phyloP scores from a whole-genome alignment of 2,888 invertebrate species.

The Acanthosepion lycidas region DNA sequence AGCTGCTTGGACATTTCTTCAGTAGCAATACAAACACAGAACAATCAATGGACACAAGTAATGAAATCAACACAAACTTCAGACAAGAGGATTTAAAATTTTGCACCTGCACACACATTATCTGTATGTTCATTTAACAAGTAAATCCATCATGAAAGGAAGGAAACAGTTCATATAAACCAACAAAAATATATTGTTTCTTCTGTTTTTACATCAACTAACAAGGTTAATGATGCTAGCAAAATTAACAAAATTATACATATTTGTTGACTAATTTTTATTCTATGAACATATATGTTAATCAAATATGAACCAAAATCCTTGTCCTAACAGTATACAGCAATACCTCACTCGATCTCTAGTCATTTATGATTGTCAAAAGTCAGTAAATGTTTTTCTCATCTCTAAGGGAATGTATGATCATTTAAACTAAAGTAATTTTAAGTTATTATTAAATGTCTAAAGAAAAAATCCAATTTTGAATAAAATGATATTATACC shows the following conservation, averaged over 20 bases:
- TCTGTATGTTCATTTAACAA: background rate
- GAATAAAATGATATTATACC: too few relatives aligned
- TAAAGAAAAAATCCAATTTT: too few relatives aligned
- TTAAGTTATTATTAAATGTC: too few relatives aligned
- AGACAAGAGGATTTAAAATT: conserved; percentile 24
- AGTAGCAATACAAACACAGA: background rate
- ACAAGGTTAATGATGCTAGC: background rate
- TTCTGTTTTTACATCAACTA: background rate
- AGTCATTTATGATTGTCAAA: too few relatives aligned
- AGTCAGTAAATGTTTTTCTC: too few relatives aligned
- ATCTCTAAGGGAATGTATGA: too few relatives aligned
- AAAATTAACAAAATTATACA: background rate
- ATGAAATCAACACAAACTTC: background rate
- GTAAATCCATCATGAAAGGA: background rate
- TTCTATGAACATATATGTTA: background rate
- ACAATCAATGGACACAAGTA: background rate
- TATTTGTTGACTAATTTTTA: background rate
- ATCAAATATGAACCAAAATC: too few relatives aligned
- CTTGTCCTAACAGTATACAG: too few relatives aligned
- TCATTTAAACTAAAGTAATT: too few relatives aligned
- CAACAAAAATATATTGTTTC: background rate
- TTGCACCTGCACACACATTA: background rate
- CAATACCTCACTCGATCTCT: too few relatives aligned
- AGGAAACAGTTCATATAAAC: background rate
- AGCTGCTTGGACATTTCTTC: background rate